Base-by-base conservation (phyloP, 2,113 vertebrate genomes). In the Anguilla japonica region DNA sequence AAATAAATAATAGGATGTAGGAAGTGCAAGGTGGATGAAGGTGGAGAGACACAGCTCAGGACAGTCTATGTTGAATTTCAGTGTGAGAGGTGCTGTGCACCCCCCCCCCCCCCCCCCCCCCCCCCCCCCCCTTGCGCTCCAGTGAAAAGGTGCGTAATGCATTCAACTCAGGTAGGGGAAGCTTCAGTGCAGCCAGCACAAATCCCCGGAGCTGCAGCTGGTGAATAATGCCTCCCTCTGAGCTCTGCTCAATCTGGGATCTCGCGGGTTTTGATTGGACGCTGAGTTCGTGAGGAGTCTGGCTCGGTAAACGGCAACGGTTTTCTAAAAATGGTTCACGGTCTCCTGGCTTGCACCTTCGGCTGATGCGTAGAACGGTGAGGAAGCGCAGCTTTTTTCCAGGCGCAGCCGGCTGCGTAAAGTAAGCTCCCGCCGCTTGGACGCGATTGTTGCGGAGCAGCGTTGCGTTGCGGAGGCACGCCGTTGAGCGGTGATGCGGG, bases 121-220 rank as follows among this genome's bases (percentile, higher is more conserved):
- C 29, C 39, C 22, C 53, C 18, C 43, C 82, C 57, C 22, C 34
- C 34, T 34, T 34, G 34, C 7, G 20, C 6, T 16, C 26, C 22
- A 3, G 9, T 75, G 71, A 29, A 34, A 75, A 34, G 20, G 60
- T 84, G 39, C 5, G 83, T 84, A 84, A 67, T 26, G 83, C 57
- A 84, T 84, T 84, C 83, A 71, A 11, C 83, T 84, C 83, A 84
- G 15, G 60, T 71, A 71, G 82, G 16, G 40, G 83, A 84, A 43
- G 60, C 83, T 26, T 41, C 83, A 75, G 13, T 34, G 67, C 57
- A 87, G 81, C 29, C 67, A 43, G 4, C 41, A 83, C 56, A 43
- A 34, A 46, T 63, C 8, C 53, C 18, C 20, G 56, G 60, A 82
- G 57, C 79, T 71, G 40, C 80, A 29, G 41, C 57, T 71, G 85